Percentiles rank a stretch among this genome's conserved stretches.
Conservation (phyloP, 1,140 invertebrate species). For the Asbolus verrucosus region DNA sequence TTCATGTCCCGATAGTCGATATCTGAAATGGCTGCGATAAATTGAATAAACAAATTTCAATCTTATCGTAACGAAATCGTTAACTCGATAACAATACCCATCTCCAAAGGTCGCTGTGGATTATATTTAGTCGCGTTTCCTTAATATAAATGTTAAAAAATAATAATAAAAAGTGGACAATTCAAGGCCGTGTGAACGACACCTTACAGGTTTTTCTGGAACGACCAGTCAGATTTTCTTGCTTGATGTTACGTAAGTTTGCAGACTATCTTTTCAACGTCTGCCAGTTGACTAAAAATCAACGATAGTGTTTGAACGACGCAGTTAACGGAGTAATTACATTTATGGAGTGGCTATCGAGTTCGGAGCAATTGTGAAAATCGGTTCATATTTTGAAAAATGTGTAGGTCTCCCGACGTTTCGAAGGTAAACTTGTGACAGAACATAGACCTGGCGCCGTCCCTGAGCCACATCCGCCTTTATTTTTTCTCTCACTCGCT, state of each 20-base stretch:
- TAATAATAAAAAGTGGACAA: not conserved
- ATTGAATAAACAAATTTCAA: conserved; percentile 17
- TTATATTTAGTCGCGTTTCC: not conserved
- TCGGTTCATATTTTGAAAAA: not conserved
- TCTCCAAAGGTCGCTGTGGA: not conserved
- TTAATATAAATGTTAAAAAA: not conserved
- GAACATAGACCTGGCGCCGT: conserved; percentile 23
- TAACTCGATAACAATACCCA: not conserved
- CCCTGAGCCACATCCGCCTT: conserved; percentile 32
- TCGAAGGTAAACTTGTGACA: conserved; percentile 33
- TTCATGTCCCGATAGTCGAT: too few species aligned
- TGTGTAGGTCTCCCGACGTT: not conserved
- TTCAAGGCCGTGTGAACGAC: not conserved
- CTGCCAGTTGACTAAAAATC: not conserved
- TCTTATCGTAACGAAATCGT: conserved; percentile 11
- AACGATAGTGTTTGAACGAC: too few species aligned
- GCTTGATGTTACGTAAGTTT: not conserved
- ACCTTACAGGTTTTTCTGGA: not conserved
- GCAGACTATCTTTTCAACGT: not conserved
- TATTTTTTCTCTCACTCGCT: conserved; percentile 9
- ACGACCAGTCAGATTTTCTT: not conserved
- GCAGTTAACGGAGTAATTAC: too few species aligned
- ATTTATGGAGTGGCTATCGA: too few species aligned
- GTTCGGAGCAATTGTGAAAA: not conserved
- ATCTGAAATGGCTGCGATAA: conserved; percentile 25